Conservation (phyloP, 2,797 vertebrate species). For the Hyperoplus immaculatus region DNA sequence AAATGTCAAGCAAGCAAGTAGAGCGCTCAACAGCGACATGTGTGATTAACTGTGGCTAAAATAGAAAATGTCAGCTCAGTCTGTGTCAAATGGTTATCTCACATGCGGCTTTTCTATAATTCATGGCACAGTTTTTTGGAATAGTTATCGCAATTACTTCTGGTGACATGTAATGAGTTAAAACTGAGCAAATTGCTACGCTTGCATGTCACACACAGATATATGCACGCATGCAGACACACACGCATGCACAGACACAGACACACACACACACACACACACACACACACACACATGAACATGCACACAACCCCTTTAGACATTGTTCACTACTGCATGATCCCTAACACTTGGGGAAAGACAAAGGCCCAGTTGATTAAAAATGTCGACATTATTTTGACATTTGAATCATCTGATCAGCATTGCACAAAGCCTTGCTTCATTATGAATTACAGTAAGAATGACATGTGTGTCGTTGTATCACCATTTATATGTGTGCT, state of each 20-base stretch:
- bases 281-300: background rate
- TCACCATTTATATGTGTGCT: background rate
- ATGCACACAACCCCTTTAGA: slow-evolving; percentile 24
- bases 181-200: slow-evolving; percentile 11
- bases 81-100: slow-evolving; percentile 60
- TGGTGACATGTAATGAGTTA: slow-evolving; percentile 39
- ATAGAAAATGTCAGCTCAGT: slow-evolving; percentile 65
- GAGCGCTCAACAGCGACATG: slow-evolving; percentile 44
- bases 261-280: too few species aligned
- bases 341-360: slow-evolving; percentile 17
- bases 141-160: slow-evolving; percentile 31
- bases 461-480: too few species aligned
- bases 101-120: slow-evolving; percentile 54
- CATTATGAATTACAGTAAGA: slow-evolving; percentile 13
- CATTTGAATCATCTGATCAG: slow-evolving; percentile 31
- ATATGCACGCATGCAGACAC: too few species aligned
- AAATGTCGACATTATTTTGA: slow-evolving; percentile 38
- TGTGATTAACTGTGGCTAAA: slow-evolving; percentile 56
- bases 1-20: slow-evolving; percentile 34
- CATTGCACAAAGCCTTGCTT: slow-evolving; percentile 35
- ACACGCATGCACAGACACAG: too few species aligned
- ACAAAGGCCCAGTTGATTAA: slow-evolving; percentile 36
- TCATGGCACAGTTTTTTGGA: slow-evolving; percentile 43
- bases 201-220: slow-evolving; percentile 18
- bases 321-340: slow-evolving; percentile 24